phyloP scores from a whole-genome alignment of 2,113 vertebrate species.

The Neolamprologus cancellatus region DNA sequence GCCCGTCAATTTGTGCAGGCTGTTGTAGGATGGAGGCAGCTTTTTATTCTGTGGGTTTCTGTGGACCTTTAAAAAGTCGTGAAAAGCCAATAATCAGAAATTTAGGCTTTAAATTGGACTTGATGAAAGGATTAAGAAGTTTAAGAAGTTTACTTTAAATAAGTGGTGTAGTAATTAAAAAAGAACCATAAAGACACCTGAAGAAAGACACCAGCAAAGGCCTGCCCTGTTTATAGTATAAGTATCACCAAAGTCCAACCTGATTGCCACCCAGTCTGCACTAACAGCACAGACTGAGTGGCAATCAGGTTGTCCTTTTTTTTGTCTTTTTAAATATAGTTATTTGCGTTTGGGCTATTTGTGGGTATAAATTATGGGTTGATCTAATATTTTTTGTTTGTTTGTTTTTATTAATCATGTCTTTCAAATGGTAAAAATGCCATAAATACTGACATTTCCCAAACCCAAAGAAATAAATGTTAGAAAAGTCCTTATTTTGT shows the following conservation, averaged over 20 bases:
- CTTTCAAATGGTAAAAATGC: background rate
- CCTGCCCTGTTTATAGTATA: background rate
- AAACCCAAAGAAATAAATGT: background rate
- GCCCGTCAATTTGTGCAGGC: conserved; percentile 12
- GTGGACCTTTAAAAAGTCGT: background rate
- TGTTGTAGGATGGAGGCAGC: background rate
- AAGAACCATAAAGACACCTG: background rate
- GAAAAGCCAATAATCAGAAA: background rate
- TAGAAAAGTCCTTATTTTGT: background rate
- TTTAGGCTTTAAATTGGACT: background rate
- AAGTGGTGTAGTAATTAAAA: background rate
- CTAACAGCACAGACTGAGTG: background rate
- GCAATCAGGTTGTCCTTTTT: background rate
- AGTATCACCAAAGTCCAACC: background rate
- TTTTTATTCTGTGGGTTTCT: background rate
- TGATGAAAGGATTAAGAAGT: background rate
- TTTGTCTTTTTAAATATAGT: background rate
- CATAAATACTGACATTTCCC: background rate
- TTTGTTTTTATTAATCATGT: background rate
- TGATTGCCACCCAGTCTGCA: background rate
- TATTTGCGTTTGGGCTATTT: background rate
- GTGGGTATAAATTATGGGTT: background rate
- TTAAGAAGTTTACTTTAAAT: background rate
- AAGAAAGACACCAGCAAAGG: background rate
- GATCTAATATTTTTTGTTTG: background rate